Base-by-base conservation (phyloP, 2,113 vertebrate species). In the Sylvietta virens region DNA sequence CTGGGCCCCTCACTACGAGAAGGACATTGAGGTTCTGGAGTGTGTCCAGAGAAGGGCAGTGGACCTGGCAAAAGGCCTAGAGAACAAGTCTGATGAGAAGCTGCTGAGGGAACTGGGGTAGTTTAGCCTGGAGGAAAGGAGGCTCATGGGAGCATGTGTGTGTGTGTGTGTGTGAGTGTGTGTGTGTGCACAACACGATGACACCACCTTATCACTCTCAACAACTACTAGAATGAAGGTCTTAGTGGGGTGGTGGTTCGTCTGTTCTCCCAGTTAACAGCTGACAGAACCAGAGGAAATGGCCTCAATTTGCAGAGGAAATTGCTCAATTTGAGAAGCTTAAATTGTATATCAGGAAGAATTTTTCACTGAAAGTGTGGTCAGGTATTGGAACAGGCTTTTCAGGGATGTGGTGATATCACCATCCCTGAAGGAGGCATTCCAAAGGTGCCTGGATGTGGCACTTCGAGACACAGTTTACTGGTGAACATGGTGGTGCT, bases 71-170 rank as follows among this genome's bases (percentile, higher is more conserved):
- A 47, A 35, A 19, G 11, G n/a, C 69, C 40, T 67, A 39, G n/a
- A 76, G 19, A 53, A 44, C 15, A 44, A 31, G 7, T 4, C 27
- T 17, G 24, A 24, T n/a, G 37, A 58, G 33, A 9, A 44, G 9
- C 9, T 31, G 20, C 47, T 67, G n/a, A 61, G n/a, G 24, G 24
- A 47, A 6, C 9, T 26, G 39, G 3, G 3, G 13, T 15, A 9
- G 16, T 39, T 81, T 39, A 44, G 39, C 24, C n/a, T 53, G 30
- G 45, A 60, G 20, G 6, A 30, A 67, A 74, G 4, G 11, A 67
- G 19, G 20, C 44, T 64, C 10, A 2, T 0, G 0, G 13, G 13
- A 48, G 1, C 2, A 3, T 9, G 7, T 10, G 13, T 11, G 7
- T 27, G 11, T 6, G 5, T 6, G 1, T 6, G 13, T 10, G 15